A percentile compares a stretch with the other conserved stretches of the same genome.
phyloP scores from a whole-genome alignment of 2,797 vertebrate genomes.

The Hydrolagus colliei region DNA sequence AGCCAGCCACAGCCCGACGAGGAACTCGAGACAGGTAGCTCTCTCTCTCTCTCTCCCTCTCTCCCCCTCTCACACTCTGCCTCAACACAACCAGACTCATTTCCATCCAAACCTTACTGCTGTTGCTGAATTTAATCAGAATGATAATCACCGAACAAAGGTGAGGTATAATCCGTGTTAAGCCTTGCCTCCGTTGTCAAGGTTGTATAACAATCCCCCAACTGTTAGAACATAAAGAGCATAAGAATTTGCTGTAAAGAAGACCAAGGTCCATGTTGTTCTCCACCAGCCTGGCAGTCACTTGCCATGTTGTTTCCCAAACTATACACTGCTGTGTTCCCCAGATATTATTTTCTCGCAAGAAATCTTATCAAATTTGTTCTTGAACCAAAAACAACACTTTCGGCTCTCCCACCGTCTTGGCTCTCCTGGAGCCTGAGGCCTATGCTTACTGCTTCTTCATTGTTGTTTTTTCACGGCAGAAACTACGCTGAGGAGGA shows the following conservation, averaged over 20 bases:
- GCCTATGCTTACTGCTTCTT: no score
- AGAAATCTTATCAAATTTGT: background rate
- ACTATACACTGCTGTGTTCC: no score
- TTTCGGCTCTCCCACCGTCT: background rate
- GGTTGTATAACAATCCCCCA: no score
- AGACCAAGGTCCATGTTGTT: no score
- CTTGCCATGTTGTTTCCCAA: no score
- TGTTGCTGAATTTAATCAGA: background rate
- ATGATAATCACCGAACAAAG: background rate
- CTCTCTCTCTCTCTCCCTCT: background rate
- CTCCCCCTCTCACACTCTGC: background rate
- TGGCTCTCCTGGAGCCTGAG: no score
- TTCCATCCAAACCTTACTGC: background rate
- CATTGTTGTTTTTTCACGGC: conserved; percentile 28
- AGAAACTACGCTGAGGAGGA: conserved; percentile 87
- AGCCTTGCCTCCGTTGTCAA: no score
- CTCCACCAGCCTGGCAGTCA: no score
- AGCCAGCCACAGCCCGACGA: conserved; percentile 77
- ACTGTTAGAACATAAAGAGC: no score
- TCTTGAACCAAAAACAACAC: background rate
- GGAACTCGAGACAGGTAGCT: conserved; percentile 76
- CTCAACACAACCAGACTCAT: background rate
- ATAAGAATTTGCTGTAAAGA: no score
- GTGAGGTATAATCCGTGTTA: no score
- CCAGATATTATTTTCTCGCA: no score